Conservation (phyloP, 2,888 invertebrate species). For the Erynnis tages region DNA sequence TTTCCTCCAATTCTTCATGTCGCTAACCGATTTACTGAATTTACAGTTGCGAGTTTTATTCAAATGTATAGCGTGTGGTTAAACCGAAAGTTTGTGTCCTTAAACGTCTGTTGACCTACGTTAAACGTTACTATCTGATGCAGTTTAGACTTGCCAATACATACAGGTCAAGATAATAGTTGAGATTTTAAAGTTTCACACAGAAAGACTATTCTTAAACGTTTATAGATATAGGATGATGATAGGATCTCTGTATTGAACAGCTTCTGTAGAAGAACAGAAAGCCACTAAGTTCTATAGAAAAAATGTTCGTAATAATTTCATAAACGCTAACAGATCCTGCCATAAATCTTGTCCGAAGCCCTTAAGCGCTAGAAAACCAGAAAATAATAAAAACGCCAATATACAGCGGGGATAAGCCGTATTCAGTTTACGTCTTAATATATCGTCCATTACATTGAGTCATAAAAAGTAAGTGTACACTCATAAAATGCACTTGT, state of each 20-base stretch:
- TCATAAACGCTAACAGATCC: conserved; percentile 8
- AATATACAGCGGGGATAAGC: conserved; percentile 16
- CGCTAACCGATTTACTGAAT: neutral
- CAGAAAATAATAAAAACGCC: conserved; percentile 27
- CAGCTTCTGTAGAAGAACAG: too few relatives aligned
- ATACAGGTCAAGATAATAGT: too few relatives aligned
- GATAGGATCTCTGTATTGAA: too few relatives aligned
- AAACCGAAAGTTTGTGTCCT: neutral
- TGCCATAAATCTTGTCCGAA: conserved; percentile 11
- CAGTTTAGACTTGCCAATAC: too few relatives aligned
- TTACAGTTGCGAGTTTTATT: neutral
- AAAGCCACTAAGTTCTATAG: too few relatives aligned
- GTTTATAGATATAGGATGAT: too few relatives aligned
- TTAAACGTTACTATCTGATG: too few relatives aligned
- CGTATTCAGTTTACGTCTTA: conserved; percentile 32
- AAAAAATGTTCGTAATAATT: neutral
- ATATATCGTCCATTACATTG: conserved; percentile 38
- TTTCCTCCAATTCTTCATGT: conserved; percentile 34
- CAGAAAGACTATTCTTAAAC: too few relatives aligned
- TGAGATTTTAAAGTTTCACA: too few relatives aligned
- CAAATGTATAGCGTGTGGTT: neutral
- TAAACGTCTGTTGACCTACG: too few relatives aligned
- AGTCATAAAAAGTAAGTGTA: conserved; percentile 42
- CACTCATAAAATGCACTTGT: conserved; percentile 40
- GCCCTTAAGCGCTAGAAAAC: conserved; percentile 18